These are phyloP conservation scores for Nettapus auritus DNA, from an alignment of 2,113 vertebrate species.

Conservation along the genomic window DNA sequence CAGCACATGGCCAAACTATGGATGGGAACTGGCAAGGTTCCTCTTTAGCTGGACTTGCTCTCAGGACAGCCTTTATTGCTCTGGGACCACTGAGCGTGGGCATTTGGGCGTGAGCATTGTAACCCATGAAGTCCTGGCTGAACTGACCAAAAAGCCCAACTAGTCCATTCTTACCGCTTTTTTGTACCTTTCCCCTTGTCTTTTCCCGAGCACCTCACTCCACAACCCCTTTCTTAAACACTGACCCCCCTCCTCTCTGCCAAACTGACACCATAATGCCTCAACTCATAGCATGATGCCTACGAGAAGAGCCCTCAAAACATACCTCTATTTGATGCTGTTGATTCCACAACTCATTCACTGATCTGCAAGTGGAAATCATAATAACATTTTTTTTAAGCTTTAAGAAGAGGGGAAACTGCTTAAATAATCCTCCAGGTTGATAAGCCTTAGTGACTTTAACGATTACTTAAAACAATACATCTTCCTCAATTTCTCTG, in stretches of 20 bases:
- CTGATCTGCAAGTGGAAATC: conserved; percentile 51
- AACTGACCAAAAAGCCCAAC: background rate
- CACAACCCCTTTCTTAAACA: background rate
- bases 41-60: background rate
- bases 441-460: background rate
- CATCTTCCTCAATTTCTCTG: background rate
- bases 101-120: background rate
- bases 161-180: background rate
- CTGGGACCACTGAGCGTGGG: rapidly evolving
- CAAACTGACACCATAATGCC: rapidly evolving
- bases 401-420: background rate
- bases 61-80: background rate
- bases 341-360: conserved; percentile 67
- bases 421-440: background rate
- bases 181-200: background rate
- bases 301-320: background rate
- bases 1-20: background rate
- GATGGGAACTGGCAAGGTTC: background rate
- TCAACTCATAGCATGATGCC: background rate
- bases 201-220: background rate
- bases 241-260: background rate
- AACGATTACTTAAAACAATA: background rate
- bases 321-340: conserved; percentile 59
- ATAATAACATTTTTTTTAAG: background rate
- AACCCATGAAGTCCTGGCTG: background rate